phyloP scores from a whole-genome alignment of 2,797 vertebrate species.

The Falco columbarius region DNA sequence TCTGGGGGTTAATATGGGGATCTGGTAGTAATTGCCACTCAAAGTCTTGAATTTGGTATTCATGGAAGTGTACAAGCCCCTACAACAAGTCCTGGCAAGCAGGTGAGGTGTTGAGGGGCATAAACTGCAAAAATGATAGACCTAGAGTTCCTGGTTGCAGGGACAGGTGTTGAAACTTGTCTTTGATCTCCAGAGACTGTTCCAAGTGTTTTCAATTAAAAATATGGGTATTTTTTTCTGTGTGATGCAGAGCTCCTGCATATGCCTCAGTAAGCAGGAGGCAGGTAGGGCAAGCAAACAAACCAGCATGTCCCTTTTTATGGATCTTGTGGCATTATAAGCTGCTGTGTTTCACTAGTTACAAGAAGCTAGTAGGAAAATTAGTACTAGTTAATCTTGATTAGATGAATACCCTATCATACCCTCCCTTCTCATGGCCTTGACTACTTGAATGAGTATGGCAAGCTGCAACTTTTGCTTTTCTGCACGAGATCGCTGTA shows the following conservation, averaged over 20 bases:
- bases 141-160: not conserved
- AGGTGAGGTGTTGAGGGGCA: not conserved
- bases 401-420: not conserved
- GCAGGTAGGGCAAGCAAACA: not conserved
- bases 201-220: not conserved
- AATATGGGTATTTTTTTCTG: not conserved
- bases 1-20: not conserved
- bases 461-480: not conserved
- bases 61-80: too few species aligned
- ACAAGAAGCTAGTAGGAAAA: not conserved
- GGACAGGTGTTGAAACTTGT: not conserved
- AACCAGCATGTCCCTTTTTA: not conserved
- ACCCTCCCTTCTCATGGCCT: not conserved
- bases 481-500: fast-evolving
- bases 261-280: not conserved
- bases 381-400: not conserved
- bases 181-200: not conserved
- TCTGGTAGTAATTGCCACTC: not conserved
- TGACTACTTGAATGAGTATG: not conserved
- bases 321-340: not conserved
- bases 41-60: not conserved
- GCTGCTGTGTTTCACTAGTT: not conserved
- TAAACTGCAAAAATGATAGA: not conserved
- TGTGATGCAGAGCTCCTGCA: not conserved
- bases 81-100: not conserved